A percentile compares a stretch with the other conserved stretches of the same genome.
Evolutionary conservation across 2,797 vertebrate species (phyloP).

Genomic region (Pseudochirops cupreus): DNA sequence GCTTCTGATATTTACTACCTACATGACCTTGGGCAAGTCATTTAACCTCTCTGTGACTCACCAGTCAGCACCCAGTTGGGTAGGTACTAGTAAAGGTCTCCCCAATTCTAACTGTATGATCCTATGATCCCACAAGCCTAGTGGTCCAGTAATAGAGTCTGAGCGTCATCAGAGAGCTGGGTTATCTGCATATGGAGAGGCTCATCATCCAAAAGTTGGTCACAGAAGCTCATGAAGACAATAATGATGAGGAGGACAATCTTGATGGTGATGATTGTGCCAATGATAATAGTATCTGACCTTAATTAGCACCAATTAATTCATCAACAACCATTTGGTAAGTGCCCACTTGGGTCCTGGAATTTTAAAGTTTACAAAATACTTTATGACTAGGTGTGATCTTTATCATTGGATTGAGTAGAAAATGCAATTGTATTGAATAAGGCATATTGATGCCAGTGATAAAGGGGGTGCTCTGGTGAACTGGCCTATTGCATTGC

Average conservation of each 20-base stretch:
- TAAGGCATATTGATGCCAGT: not conserved
- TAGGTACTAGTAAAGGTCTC: not conserved
- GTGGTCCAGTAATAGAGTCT: not conserved
- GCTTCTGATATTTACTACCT: not conserved
- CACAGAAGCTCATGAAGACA: not conserved
- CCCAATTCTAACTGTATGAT: not conserved
- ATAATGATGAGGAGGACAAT: not conserved
- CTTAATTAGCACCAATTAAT: not conserved
- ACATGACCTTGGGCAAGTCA: not conserved
- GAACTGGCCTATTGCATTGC: not conserved
- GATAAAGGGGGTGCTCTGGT: not conserved
- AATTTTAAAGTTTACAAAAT: not conserved
- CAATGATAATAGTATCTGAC: not conserved
- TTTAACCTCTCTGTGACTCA: not conserved
- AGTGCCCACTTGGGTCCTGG: not conserved
- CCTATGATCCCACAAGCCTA: not conserved
- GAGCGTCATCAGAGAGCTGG: not conserved
- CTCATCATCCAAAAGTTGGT: not conserved
- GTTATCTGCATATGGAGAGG: not conserved
- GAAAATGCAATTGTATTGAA: not conserved
- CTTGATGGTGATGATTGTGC: not conserved
- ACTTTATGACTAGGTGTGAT: not conserved
- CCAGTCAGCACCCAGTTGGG: not conserved
- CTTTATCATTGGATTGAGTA: not conserved
- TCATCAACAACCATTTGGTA: not conserved